A percentile compares a stretch with the other conserved stretches of the same genome.
Conservation (phyloP, 2,888 invertebrate species). For the Chloromyia formosa region DNA sequence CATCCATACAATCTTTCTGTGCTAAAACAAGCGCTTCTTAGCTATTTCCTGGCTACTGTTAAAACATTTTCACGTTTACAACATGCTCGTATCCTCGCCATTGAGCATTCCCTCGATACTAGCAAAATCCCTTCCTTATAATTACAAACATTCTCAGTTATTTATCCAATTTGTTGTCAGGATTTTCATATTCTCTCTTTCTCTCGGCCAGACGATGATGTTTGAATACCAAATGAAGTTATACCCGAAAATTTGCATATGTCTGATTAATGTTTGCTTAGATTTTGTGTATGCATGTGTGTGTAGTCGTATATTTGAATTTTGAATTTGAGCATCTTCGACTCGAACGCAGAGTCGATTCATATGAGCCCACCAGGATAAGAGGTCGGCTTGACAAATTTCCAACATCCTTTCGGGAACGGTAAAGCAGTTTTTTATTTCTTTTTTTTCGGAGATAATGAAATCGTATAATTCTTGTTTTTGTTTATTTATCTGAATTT, state of each 20-base stretch:
- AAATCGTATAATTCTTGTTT: no score
- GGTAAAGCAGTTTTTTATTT: no score
- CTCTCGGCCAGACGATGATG: slow-evolving; percentile 40
- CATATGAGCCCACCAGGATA: no score
- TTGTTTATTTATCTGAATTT: no score
- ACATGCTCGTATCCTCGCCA: not conserved
- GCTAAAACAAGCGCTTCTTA: not conserved
- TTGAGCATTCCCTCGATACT: not conserved
- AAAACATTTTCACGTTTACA: not conserved
- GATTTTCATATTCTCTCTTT: slow-evolving; percentile 39
- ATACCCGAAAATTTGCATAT: slow-evolving; percentile 47
- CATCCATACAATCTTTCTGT: no score
- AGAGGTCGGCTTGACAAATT: no score
- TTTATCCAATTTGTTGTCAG: slow-evolving; percentile 47
- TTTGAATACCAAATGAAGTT: slow-evolving; percentile 48
- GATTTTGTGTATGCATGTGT: slow-evolving; percentile 30
- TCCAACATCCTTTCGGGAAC: no score
- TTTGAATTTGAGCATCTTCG: not conserved
- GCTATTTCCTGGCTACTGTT: not conserved
- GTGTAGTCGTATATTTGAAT: not conserved
- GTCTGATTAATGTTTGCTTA: slow-evolving; percentile 45
- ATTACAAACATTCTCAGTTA: slow-evolving; percentile 41
- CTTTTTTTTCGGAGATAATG: no score
- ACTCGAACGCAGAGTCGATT: no score
- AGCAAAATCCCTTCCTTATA: slow-evolving; percentile 22